These are phyloP conservation scores for Halocynthia aurantium DNA, from an alignment of 23 tunicate genomes.

Conservation along the genomic window DNA sequence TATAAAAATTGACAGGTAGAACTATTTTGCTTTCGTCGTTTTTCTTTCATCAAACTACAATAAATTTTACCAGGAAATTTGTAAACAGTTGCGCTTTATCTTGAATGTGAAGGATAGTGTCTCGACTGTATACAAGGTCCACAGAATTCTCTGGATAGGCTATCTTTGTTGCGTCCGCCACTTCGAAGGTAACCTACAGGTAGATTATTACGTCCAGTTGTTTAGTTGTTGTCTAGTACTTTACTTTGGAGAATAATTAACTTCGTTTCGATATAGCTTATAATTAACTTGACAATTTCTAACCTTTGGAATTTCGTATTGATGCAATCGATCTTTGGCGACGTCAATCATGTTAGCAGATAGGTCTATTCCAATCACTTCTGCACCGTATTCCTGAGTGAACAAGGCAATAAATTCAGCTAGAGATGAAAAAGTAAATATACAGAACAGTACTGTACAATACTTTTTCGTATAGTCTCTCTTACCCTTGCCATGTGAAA, in stretches of 20 bases:
- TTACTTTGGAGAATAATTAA: too few species aligned
- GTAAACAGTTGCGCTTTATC: slow-evolving; percentile 22
- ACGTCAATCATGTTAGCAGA: slow-evolving; percentile 46
- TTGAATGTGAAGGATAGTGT: slow-evolving; percentile 31
- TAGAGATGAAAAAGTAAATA: too few species aligned
- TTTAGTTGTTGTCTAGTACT: too few species aligned
- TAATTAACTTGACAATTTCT: too few species aligned
- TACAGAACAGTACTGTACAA: too few species aligned
- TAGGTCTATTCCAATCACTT: slow-evolving; percentile 33
- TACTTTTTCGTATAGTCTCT: too few species aligned
- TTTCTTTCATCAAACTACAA: too few species aligned
- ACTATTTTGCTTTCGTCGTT: too few species aligned
- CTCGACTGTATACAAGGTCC: slow-evolving; percentile 38
- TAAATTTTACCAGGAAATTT: slow-evolving; percentile 1
- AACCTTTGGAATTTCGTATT: slow-evolving; percentile 34
- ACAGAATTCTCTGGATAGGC: slow-evolving; percentile 15
- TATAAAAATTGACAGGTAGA: too few species aligned
- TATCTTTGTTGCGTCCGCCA: slow-evolving; percentile 32
- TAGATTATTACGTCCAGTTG: too few species aligned
- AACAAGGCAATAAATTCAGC: too few species aligned
- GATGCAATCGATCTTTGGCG: slow-evolving; percentile 6
- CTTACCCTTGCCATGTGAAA: slow-evolving; percentile 24
- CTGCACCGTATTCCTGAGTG: slow-evolving; percentile 32
- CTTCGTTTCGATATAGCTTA: too few species aligned
- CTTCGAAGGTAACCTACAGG: slow-evolving; percentile 23